A percentile compares a stretch with the other conserved stretches of the same genome.
Conservation (phyloP, 2,797 vertebrate genomes). For the Okamejei kenojei region DNA sequence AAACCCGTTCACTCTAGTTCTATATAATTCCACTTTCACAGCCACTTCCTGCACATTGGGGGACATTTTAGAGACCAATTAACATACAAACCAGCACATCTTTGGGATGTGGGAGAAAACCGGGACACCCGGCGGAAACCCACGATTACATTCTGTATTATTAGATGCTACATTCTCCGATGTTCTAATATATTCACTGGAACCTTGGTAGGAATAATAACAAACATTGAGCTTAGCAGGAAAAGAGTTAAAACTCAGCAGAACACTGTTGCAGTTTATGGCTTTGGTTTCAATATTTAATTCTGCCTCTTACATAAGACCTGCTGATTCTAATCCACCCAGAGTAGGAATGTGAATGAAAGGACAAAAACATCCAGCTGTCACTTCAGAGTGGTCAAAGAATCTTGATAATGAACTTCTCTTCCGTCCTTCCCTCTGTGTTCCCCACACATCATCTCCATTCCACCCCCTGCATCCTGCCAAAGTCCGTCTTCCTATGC, state of each 20-base stretch:
- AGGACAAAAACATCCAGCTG: conserved; percentile 8
- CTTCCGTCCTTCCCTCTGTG: neutral
- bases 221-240: neutral
- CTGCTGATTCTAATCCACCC: conserved; percentile 4
- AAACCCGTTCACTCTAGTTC: too few relatives aligned
- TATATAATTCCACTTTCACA: too few relatives aligned
- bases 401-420: neutral
- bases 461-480: neutral
- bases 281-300: conserved; percentile 29
- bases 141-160: too few relatives aligned
- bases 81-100: too few relatives aligned
- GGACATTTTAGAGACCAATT: too few relatives aligned
- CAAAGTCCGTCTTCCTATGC: neutral
- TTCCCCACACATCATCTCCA: neutral
- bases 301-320: neutral
- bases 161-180: neutral
- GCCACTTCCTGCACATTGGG: too few relatives aligned
- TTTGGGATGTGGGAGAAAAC: too few relatives aligned
- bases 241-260: neutral
- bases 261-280: neutral
- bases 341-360: neutral
- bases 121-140: too few relatives aligned
- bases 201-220: neutral
- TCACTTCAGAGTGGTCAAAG: neutral
- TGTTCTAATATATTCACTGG: neutral